Conservation (phyloP, 2,797 vertebrate species). For the Phoebastria nigripes region DNA sequence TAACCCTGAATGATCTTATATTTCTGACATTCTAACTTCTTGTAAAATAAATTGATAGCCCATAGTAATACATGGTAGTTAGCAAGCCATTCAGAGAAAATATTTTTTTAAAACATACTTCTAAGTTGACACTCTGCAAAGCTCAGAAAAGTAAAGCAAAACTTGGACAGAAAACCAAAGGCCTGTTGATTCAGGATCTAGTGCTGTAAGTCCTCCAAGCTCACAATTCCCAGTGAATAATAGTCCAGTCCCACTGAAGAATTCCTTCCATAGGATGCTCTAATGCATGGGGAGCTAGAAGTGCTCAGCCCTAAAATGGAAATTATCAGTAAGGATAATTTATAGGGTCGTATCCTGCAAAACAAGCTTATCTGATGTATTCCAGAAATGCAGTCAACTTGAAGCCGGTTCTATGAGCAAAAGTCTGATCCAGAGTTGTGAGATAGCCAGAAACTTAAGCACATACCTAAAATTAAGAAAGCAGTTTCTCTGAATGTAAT, state of each 20-base stretch:
- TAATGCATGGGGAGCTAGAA: neutral
- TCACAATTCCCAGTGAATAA: neutral
- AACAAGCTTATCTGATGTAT: neutral
- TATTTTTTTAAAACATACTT: neutral
- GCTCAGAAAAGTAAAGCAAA: neutral
- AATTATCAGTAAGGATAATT: neutral
- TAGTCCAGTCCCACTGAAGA: neutral
- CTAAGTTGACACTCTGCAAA: neutral
- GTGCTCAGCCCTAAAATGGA: neutral
- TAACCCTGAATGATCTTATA: conserved; percentile 27
- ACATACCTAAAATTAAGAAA: neutral
- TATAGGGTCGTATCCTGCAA: neutral
- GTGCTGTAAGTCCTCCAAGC: neutral
- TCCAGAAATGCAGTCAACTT: neutral
- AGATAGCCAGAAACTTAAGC: neutral
- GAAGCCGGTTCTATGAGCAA: neutral
- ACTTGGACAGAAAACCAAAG: neutral
- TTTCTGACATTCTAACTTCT: conserved; percentile 22
- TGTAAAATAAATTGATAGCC: conserved; percentile 13
- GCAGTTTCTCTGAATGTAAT: neutral
- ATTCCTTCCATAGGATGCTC: neutral
- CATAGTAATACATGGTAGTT: neutral
- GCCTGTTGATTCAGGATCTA: neutral
- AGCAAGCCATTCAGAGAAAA: neutral
- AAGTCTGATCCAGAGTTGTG: neutral